A percentile compares a stretch with the other conserved stretches of the same genome.
These are phyloP conservation scores for Aphelinus certus DNA, from an alignment of 1,140 invertebrate genomes.

Conservation along the genomic window DNA sequence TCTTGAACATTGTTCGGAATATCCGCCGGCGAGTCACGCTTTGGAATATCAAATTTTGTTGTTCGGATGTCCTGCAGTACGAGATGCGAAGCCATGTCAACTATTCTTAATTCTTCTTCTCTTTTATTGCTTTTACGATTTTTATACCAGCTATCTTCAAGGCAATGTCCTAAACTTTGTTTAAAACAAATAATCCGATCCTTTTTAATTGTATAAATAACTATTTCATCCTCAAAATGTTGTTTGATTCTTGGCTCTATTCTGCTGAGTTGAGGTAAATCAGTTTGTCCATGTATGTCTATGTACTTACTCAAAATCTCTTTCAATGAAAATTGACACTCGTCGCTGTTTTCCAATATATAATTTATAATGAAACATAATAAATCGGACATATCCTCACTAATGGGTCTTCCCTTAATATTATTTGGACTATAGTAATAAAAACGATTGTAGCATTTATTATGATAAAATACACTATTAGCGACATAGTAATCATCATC, in stretches of 20 bases:
- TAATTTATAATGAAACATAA: constrained; percentile 4
- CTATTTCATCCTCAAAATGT: constrained; percentile 6
- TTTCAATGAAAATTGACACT: constrained; percentile 29
- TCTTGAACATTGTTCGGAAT: too few relatives aligned
- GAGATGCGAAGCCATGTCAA: too few relatives aligned
- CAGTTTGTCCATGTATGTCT: not conserved
- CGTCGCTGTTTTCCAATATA: constrained; percentile 11
- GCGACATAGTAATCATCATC: too few relatives aligned
- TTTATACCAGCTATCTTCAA: constrained; percentile 33
- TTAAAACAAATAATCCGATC: constrained; percentile 27
- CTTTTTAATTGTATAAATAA: not conserved
- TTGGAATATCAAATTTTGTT: constrained; percentile 34
- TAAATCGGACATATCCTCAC: too few relatives aligned
- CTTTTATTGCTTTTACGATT: constrained; percentile 22
- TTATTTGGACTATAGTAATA: too few relatives aligned
- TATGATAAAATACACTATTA: too few relatives aligned
- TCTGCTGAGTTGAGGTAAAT: not conserved
- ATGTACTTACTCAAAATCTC: constrained; percentile 1
- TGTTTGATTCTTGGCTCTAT: not conserved
- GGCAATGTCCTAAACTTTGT: constrained; percentile 1
- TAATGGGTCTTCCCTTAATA: too few relatives aligned
- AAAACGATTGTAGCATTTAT: too few relatives aligned
- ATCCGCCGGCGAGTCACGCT: constrained; percentile 27
- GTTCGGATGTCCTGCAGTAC: constrained; percentile 41
- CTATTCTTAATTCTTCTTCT: constrained; percentile 36